Evolutionary conservation across 2,888 invertebrate genomes (phyloP).

Genomic region (Apotomis capreana): DNA sequence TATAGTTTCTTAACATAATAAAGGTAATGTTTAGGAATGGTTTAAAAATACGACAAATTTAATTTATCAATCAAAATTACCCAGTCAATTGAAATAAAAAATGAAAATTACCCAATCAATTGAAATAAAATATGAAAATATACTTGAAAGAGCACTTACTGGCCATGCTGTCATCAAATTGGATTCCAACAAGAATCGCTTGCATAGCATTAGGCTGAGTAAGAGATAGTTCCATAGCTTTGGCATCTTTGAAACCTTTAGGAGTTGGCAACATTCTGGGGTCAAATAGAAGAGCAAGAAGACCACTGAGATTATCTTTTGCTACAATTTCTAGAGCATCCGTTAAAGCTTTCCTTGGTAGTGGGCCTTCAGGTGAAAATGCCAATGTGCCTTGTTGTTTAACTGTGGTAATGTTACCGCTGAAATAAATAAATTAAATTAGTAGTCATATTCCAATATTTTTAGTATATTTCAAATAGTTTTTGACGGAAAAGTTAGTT

Average conservation of each 20-base stretch:
- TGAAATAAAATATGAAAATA: background rate
- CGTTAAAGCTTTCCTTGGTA: slow-evolving; percentile 68
- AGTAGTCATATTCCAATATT: too few species aligned
- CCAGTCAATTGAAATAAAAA: too few species aligned
- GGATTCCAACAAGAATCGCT: slow-evolving; percentile 73
- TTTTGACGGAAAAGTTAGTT: too few species aligned
- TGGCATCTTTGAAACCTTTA: slow-evolving; percentile 69
- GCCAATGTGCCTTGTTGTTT: slow-evolving; percentile 71
- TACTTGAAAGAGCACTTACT: slow-evolving; percentile 60
- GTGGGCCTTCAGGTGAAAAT: slow-evolving; percentile 74
- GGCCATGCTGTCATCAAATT: slow-evolving; percentile 74
- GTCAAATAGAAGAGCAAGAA: slow-evolving; percentile 68
- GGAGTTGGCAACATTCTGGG: slow-evolving; percentile 69
- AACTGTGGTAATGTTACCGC: slow-evolving; percentile 69
- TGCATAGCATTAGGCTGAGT: slow-evolving; percentile 75
- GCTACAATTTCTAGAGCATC: slow-evolving; percentile 73
- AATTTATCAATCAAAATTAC: too few species aligned
- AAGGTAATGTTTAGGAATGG: too few species aligned
- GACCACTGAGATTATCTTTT: slow-evolving; percentile 69
- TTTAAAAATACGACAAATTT: too few species aligned
- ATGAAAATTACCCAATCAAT: background rate
- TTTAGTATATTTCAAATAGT: too few species aligned
- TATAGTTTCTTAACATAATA: too few species aligned
- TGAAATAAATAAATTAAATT: slow-evolving; percentile 45
- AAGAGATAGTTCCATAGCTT: slow-evolving; percentile 67